Base-by-base conservation (phyloP, 1,140 invertebrate species). In the Listronotus bonariensis region DNA sequence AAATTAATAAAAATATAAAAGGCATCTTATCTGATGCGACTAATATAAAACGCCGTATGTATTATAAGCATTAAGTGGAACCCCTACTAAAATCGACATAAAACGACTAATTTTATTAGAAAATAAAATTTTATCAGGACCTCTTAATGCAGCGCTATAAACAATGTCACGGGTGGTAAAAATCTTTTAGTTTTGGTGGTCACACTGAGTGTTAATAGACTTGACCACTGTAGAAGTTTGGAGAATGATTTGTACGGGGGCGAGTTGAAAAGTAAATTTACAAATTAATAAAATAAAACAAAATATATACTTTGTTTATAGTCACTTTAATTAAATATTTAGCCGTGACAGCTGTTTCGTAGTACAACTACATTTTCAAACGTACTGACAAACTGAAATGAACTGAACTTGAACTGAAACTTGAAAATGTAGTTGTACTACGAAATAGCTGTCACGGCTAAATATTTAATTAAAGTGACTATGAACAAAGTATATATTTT, bases 31-130 rank as follows among this genome's bases (percentile, higher is more conserved):
- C 40, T 17, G 53, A 55, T 31, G 40, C 40, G 53, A 9, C 14
- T 17, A 41, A 9, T 53, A 53, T 36, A 42, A 49, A 49, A n/a
- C 17, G 46, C 46, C n/a, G n/a, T 49, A 49, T 49, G 46, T 49
- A 49, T 49, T 49, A 49, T 31, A 31, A 10, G 32, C 18, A 46
- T 58, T 58, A 62, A 62, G 46, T 42, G 59, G 59, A 62, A 48
- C 59, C 49, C 32, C 49, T 15, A 53, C 59, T 62, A 62, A 62
- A 62, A 62, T 34, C 49, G 18, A 52, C 59, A 63, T 63, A 68
- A 68, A 68, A 60, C 65, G 65, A 68, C 65, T 63, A 68, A 68
- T 68, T 68, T 68, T 68, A 68, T 68, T 68, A 63, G 54, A 57
- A 53, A 68, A 68, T 68, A 68, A 68, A 68, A 63, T 68, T 68